Evolutionary conservation across 92 coral and sea anemone species (phyloP).

Genomic region (Diadumene lineata): DNA sequence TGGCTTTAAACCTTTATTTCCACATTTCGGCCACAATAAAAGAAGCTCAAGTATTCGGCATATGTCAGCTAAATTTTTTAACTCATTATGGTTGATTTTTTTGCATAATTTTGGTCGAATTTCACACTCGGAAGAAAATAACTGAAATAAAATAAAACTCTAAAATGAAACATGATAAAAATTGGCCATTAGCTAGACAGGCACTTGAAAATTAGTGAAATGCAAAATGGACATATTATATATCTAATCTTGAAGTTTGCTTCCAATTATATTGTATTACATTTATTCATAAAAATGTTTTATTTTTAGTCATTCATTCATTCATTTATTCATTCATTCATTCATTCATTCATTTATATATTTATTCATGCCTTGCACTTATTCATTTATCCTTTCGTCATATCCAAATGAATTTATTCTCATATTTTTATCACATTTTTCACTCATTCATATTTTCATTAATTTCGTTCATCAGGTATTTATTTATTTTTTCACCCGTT

Average conservation of each 20-base stretch:
- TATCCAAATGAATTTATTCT: background rate
- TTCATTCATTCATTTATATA: too few species aligned
- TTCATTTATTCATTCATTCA: too few species aligned
- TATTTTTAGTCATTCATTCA: too few species aligned
- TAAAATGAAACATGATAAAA: too few species aligned
- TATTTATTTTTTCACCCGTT: background rate
- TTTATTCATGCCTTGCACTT: background rate
- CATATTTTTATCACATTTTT: background rate
- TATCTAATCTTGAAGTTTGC: too few species aligned
- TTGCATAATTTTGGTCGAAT: background rate
- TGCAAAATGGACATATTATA: too few species aligned
- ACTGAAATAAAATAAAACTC: background rate
- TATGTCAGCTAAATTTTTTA: background rate
- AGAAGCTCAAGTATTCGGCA: background rate
- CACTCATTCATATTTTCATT: background rate
- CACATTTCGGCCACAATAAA: background rate
- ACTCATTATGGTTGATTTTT: background rate
- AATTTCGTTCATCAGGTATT: too few species aligned
- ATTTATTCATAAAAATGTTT: too few species aligned
- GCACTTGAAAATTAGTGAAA: too few species aligned
- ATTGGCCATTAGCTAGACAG: too few species aligned
- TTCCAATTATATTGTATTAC: too few species aligned
- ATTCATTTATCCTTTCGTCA: background rate
- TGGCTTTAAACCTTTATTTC: background rate
- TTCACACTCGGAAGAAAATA: background rate